Evolutionary conservation across 2,888 invertebrate species (phyloP).

Genomic region (Patella pellucida): DNA sequence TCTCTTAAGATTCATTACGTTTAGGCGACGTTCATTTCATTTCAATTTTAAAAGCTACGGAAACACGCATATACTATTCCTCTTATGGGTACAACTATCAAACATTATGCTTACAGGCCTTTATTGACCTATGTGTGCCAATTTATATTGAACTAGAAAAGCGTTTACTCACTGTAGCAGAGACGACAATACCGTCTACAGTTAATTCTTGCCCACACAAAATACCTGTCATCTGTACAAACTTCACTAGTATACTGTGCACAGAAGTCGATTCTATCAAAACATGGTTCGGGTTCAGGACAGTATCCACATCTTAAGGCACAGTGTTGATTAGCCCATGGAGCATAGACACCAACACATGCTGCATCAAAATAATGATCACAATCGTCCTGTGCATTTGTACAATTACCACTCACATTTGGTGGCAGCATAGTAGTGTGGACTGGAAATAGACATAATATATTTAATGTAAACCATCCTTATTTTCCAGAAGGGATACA

Average conservation of each 20-base stretch:
- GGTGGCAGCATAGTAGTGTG: background rate
- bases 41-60: no score
- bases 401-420: background rate
- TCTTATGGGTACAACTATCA: no score
- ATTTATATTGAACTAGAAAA: no score
- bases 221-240: background rate
- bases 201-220: background rate
- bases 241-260: background rate
- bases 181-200: background rate
- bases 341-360: background rate
- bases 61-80: no score
- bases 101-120: no score
- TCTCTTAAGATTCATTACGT: no score
- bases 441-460: no score
- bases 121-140: no score
- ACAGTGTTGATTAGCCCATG: background rate
- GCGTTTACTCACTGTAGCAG: background rate
- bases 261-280: background rate
- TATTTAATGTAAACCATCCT: no score
- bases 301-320: background rate
- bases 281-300: background rate
- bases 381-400: background rate
- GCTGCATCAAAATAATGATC: background rate
- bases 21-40: no score
- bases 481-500: no score